phyloP scores from a whole-genome alignment of 2,113 vertebrate genomes.

The Cichladusa arquata region DNA sequence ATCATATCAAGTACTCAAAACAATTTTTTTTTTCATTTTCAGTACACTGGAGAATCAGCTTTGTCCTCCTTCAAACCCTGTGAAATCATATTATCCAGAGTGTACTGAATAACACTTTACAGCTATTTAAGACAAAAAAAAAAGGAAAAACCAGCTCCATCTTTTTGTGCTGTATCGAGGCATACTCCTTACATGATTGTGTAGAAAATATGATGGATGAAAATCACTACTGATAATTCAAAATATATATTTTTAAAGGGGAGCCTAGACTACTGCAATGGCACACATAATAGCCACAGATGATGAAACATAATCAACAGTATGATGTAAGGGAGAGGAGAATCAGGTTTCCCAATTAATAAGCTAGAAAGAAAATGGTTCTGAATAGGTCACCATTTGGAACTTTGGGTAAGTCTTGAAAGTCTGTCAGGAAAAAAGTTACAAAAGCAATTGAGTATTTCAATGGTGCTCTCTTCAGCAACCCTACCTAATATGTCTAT shows the following conservation, averaged over 20 bases:
- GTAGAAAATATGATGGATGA: conserved; percentile 49
- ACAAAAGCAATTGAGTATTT: conserved; percentile 64
- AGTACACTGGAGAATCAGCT: conserved; percentile 36
- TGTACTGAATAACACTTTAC: conserved; percentile 46
- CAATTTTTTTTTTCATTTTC: not conserved
- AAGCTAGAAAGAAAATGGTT: conserved; percentile 57
- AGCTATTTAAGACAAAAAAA: conserved; percentile 40
- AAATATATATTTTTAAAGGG: conserved; percentile 41
- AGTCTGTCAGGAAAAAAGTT: conserved; percentile 57
- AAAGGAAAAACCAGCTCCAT: conserved; percentile 60
- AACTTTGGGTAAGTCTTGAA: conserved; percentile 64
- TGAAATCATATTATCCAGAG: conserved; percentile 56
- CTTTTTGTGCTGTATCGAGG: conserved; percentile 60
- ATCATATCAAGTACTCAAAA: conserved; percentile 63
- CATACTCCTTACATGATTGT: conserved; percentile 44
- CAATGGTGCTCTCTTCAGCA: conserved; percentile 76
- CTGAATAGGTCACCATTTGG: conserved; percentile 72
- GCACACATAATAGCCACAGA: conserved; percentile 54
- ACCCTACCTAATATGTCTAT: conserved; percentile 77
- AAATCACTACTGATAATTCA: conserved; percentile 30
- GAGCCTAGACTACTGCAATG: conserved; percentile 60
- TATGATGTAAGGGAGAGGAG: conserved; percentile 1
- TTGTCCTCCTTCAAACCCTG: conserved; percentile 40
- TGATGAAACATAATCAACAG: conserved; percentile 42
- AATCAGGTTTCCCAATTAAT: conserved; percentile 39